Base-by-base conservation (phyloP, 2,888 invertebrate genomes). In the Sphaerophoria rueppellii region DNA sequence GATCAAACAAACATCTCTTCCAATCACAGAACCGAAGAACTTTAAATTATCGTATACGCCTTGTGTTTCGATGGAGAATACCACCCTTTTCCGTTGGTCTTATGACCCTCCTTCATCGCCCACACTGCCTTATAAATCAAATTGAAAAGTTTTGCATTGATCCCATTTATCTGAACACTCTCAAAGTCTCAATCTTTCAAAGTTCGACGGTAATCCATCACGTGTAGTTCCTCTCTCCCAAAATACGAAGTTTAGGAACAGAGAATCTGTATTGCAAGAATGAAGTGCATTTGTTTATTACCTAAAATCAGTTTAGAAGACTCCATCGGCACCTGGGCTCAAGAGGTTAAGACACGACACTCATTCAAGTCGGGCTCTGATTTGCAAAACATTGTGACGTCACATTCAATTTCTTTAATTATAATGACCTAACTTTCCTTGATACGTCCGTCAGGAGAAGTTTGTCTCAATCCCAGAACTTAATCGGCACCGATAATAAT, bases 161-260 rank as follows among this genome's bases (percentile, higher is more conserved):
- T 75, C 52, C 24, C 63, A 81, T 82, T 82, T 78, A 82, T 82
- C 82, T 65, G 54, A 65, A 58, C 54, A 58, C 43, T 6, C 57
- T 35, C 71, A 63, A 43, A 60, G 61, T 74, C 65, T 79, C 79
- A 82, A 82, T 82, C 70, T 74, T 74, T 57, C 11, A 63, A 73
- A 69, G 79, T 57, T 77, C 60, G 58, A 70, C 24, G 70, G 79
- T 74, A 55, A 82, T 82, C 70, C 82, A 82, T 82, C 82, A 82
- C 65, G 48, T 43, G 43, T 24, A 2, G 24, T 6, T 43, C 4
- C 9, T 12, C 43, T 5, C 12, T 12, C 4, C 35, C 46, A 65
- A 65, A 46, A 61, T 43, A 4, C 9, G 6, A n/a, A 14, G 43
- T 60, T n/a, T 11, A 35, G 1, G 4, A 4, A 11, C 16, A 16